phyloP scores from a whole-genome alignment of 2,888 invertebrate species.

The Ormyrus labotus region DNA sequence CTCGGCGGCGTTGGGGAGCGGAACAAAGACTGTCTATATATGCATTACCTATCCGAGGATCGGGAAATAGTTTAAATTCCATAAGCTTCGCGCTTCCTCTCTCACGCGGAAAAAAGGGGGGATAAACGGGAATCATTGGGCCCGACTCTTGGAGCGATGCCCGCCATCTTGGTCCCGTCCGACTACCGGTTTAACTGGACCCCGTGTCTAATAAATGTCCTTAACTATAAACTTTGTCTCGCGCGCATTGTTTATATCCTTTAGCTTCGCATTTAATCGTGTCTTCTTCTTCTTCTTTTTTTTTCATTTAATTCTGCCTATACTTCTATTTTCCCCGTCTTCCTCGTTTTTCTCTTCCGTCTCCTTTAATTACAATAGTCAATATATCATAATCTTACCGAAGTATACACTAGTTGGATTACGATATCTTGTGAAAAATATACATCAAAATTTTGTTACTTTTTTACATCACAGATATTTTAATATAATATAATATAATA shows the following conservation, averaged over 20 bases:
- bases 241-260: conserved; percentile 46
- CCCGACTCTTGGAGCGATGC: conserved; percentile 68
- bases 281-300: neutral
- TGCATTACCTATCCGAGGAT: neutral
- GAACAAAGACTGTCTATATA: neutral
- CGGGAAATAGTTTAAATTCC: conserved; percentile 14
- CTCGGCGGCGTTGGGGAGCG: neutral
- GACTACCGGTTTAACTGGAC: conserved; percentile 70
- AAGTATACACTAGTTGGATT: conserved; percentile 75
- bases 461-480: conserved; percentile 76
- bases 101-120: conserved; percentile 39
- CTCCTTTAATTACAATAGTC: conserved; percentile 69
- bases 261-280: conserved; percentile 60
- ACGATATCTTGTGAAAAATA: conserved; percentile 76
- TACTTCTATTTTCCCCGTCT: conserved; percentile 25
- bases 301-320: conserved; percentile 10
- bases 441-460: conserved; percentile 76
- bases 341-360: conserved; percentile 27
- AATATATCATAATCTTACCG: conserved; percentile 72
- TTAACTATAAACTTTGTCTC: conserved; percentile 61
- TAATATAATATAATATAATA: conserved; percentile 74
- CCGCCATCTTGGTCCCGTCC: conserved; percentile 74
- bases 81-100: neutral
- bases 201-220: conserved; percentile 59
- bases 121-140: conserved; percentile 69